Base-by-base conservation (phyloP, 2,113 vertebrate genomes). In the Pycnonotus jocosus region DNA sequence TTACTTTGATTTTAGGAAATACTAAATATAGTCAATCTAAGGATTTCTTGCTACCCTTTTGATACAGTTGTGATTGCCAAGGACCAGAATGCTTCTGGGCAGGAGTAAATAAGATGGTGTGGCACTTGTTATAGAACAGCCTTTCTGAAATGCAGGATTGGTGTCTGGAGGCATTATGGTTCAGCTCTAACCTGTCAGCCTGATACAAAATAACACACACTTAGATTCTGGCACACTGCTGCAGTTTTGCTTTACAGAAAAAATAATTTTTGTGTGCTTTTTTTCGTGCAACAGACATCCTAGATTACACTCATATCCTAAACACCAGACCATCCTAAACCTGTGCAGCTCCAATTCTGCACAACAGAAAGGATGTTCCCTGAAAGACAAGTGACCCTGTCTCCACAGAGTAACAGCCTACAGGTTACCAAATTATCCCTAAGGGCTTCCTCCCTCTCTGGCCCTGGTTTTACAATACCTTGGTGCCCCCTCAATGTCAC, bases 1-100 rank as follows among this genome's bases (percentile, higher is more conserved):
- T 40, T 64, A 65, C 61, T 97, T 91, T 89, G 88, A 89, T 91
- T 93, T 89, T 68, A 87, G 92, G 81, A 93, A 95, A 79, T 72
- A 87, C 83, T 72, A 93, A 93, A 85, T 91, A 89, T 65, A 93
- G 72, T 57, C 64, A 86, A 66, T 56, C 22, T 60, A 57, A 95
- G n/a, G 81, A 86, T 71, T 74, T 84, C 35, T 84, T 66, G 56
- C 35, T 70, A 31, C 3, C n/a, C 40, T 76, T 81, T 70, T 74
- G 37, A 72, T 58, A 35, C 38, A 86, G 30, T 27, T 54, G 15
- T 48, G 71, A 68, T 28, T 91, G 53, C 19, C 69, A 81, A 56
- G 60, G 48, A 84, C 78, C 82, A 61, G 85, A 78, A 4, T 23
- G 11, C 24, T 94, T 50, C 77, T 78, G 47, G 88, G 22, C 24